Evolutionary conservation across 2,888 invertebrate genomes (phyloP), one percentile per base, ranked within the genome.

Genomic region (Gastrophysa polygoni): DNA sequence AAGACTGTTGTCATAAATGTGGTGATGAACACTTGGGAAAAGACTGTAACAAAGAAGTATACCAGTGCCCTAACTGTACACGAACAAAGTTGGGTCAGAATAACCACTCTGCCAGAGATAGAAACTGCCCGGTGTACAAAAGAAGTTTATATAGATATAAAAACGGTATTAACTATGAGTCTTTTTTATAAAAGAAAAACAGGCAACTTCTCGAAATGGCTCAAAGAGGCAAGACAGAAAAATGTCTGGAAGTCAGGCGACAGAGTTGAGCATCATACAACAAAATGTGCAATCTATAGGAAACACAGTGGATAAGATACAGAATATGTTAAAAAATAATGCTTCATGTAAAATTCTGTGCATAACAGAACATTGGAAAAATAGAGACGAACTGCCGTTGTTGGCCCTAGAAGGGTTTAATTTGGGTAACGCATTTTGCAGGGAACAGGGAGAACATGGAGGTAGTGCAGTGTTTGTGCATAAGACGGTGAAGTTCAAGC

Each of bases 1-100:
- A 46, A 7, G 11, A 24, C 1, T 38, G 11, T 0, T 64, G 67
- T 16, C 50, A 38, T 10, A 54, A 47, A 11, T 63, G 61, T 16
- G 57, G 55, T 4, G 60, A 28, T 0, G 44, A 50, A 14, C 63
- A 66, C 11, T 48, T 43, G 5, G 54, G 52, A 0, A 34, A 8
- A 10, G 17, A 18, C 0, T 66, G 63, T 32, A 17, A 24, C 20
- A 2, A 11, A 0, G 10, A n/a, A 7, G 11, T 0, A 3, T 2
- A 1, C 1, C 51, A 47, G 1, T 61, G 61, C 11, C 28, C 14
- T 8, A 57, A 57, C 14, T 57, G 57, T 17, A 10, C 10, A 18
- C 51, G 17, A 18, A 14, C 48, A 20, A 28, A 16, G 10, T 2
- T 47, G 6, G 6, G 3, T 3, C n/a, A n/a, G 2, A 1, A 10